A percentile compares a stretch with the other conserved stretches of the same genome.
These are phyloP conservation scores for Pangasius krempfi DNA, from an alignment of 2,797 vertebrate genomes.

Conservation along the genomic window DNA sequence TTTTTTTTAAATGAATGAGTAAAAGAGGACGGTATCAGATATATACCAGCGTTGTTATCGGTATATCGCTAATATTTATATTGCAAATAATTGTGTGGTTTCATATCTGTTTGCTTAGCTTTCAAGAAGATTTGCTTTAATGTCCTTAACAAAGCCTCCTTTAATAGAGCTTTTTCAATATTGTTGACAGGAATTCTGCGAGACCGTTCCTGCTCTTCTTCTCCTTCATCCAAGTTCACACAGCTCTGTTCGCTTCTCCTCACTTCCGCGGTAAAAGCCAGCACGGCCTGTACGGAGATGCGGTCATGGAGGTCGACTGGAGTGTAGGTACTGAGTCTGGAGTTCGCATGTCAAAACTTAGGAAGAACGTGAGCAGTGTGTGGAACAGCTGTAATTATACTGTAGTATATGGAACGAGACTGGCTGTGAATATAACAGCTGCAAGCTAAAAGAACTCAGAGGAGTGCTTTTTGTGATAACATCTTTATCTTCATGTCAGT, in stretches of 20 bases:
- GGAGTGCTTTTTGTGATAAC: neutral
- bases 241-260: slow-evolving; percentile 80
- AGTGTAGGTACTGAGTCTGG: slow-evolving; percentile 79
- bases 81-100: neutral
- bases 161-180: neutral
- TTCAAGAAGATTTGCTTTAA: neutral
- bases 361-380: neutral
- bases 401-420: neutral
- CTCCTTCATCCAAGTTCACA: slow-evolving; percentile 88
- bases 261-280: slow-evolving; percentile 79
- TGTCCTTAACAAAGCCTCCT: neutral
- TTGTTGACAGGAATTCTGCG: slow-evolving; percentile 69
- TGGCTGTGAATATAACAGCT: neutral
- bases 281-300: slow-evolving; percentile 87
- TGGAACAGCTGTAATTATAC: neutral
- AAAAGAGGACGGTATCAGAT: neutral
- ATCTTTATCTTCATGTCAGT: slow-evolving; percentile 12
- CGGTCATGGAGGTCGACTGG: slow-evolving; percentile 91
- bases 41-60: neutral
- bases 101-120: neutral
- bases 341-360: neutral
- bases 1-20: neutral
- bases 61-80: neutral
- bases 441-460: neutral
- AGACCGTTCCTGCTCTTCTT: slow-evolving; percentile 84